Evolutionary conservation across 1,140 invertebrate genomes (phyloP).

Genomic region (Cecropterus lyciades): DNA sequence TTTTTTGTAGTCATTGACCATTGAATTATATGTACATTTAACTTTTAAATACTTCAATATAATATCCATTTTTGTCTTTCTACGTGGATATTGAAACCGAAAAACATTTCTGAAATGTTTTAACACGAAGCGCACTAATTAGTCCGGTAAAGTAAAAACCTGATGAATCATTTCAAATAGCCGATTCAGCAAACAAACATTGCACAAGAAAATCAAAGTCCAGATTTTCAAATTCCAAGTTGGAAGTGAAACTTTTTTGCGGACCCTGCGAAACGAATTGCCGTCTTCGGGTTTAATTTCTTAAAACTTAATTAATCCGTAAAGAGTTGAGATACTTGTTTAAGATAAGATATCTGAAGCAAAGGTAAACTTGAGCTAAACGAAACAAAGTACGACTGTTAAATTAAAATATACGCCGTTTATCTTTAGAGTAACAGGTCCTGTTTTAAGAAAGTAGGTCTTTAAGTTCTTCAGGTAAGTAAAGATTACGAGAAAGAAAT

Average conservation of each 20-base stretch:
- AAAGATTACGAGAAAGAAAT: neutral
- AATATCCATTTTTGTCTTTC: no score
- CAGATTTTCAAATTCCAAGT: conserved; percentile 30
- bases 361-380: conserved; percentile 31
- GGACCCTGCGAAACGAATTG: conserved; percentile 19
- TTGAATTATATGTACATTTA: no score
- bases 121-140: conserved; percentile 8
- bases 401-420: conserved; percentile 28
- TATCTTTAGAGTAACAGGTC: conserved; percentile 18
- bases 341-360: conserved; percentile 24
- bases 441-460: conserved; percentile 10
- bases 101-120: neutral
- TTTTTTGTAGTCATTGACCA: no score
- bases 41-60: no score
- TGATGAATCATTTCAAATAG: conserved; percentile 6
- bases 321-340: conserved; percentile 20
- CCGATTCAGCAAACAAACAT: conserved; percentile 28
- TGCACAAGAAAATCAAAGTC: conserved; percentile 34
- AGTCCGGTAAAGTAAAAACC: conserved; percentile 5
- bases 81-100: no score
- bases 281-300: conserved; percentile 31
- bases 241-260: conserved; percentile 25
- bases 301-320: conserved; percentile 34
- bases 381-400: conserved; percentile 27
- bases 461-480: neutral